A percentile compares a stretch with the other conserved stretches of the same genome.
These are phyloP conservation scores for Cottus gobio DNA, from an alignment of 2,113 vertebrate genomes.

Conservation along the genomic window DNA sequence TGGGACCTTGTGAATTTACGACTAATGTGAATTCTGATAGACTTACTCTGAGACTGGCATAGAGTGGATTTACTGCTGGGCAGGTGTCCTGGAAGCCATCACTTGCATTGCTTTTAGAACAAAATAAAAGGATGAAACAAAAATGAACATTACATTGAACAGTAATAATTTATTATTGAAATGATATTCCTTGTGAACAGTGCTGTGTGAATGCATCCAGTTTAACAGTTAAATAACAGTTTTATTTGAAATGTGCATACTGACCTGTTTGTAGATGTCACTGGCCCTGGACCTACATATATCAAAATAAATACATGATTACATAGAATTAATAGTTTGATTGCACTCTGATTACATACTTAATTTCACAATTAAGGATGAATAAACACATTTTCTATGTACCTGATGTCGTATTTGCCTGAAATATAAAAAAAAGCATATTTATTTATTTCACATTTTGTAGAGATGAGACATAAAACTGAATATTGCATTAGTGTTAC, in stretches of 20 bases:
- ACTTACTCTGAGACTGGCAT: conserved; percentile 44
- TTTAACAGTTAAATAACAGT: not conserved
- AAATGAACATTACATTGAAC: not conserved
- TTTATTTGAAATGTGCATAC: not conserved
- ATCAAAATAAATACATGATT: not conserved
- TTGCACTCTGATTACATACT: not conserved
- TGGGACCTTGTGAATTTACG: not conserved
- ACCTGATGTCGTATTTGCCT: conserved; percentile 47
- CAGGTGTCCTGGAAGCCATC: conserved; percentile 19
- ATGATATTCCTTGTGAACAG: not conserved
- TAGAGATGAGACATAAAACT: not conserved
- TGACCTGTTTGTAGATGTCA: conserved; percentile 36
- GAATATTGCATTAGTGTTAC: not conserved
- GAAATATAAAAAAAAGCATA: conserved; percentile 15
- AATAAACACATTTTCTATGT: not conserved
- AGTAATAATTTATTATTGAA: not conserved
- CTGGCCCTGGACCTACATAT: conserved; percentile 3
- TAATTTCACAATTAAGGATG: not conserved
- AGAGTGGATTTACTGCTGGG: not conserved
- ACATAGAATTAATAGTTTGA: not conserved
- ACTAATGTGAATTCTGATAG: not conserved
- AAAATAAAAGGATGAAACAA: not conserved
- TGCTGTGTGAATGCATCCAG: not conserved
- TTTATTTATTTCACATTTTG: conserved; percentile 7
- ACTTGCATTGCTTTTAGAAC: not conserved